Percentiles rank a stretch among this genome's conserved stretches.
Evolutionary conservation across 2,113 vertebrate genomes (phyloP).

Genomic region (Hippoglossus stenolepis): DNA sequence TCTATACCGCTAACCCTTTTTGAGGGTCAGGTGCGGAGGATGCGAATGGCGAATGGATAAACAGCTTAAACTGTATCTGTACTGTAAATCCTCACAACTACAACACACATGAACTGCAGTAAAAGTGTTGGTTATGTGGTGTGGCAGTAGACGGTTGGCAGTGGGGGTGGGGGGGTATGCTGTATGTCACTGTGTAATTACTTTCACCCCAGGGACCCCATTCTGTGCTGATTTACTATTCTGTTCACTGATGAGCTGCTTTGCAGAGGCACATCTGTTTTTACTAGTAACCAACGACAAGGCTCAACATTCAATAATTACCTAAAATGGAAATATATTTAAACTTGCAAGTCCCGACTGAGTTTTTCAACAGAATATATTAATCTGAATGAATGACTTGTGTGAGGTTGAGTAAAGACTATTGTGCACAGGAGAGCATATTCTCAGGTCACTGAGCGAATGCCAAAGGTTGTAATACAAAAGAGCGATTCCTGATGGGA

Average conservation of each 20-base stretch:
- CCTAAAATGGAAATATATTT: not conserved
- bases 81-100: no score
- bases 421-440: not conserved
- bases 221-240: constrained; percentile 67
- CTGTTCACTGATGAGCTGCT: constrained; percentile 48
- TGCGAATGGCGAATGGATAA: no score
- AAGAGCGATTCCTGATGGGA: constrained; percentile 42
- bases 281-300: not conserved
- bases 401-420: not conserved
- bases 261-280: constrained; percentile 38
- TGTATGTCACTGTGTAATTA: constrained; percentile 29
- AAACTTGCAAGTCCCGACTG: not conserved
- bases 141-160: not conserved
- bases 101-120: no score
- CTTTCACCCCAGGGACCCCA: constrained; percentile 55
- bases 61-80: no score
- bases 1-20: no score
- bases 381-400: constrained; percentile 5
- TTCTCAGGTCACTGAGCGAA: constrained; percentile 53
- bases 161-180: not conserved
- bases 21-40: no score
- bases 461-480: constrained; percentile 82
- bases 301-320: not conserved
- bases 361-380: not conserved
- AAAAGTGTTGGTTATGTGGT: not conserved